Evolutionary conservation across 2,888 invertebrate species (phyloP), one percentile per base, ranked within the genome.

Genomic region (Standfussiana lucernea): DNA sequence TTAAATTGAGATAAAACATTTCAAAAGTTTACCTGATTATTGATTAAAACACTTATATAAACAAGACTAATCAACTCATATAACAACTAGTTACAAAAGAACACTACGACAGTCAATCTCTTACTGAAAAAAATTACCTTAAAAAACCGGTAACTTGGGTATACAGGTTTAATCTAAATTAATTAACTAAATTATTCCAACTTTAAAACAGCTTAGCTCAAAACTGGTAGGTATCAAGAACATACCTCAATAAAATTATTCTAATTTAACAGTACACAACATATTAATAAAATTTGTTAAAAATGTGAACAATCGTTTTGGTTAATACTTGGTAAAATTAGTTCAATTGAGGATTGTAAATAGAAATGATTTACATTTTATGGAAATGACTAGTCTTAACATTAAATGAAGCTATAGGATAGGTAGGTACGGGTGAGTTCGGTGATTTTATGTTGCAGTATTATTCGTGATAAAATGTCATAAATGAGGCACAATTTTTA

Each of bases 201-300:
- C 79, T 85, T 88, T 90, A 91, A 89, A 91, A 91, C 86, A 84
- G 87, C 91, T 93, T 91, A 91, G 85, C 88, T 92, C 90, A 89
- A 90, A 92, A 91, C 83, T 91, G 86, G 77, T 88, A 89, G 93
- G 94, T 92, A 93, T 92, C 90, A 93, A 91, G 91, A 94, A 94
- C 93, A 94, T 93, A 93, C 93, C 92, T 78, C 88, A 92, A 92
- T 94, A 93, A 94, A 95, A 94, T 92, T 93, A 95, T 93, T 92
- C 91, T 93, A 94, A 92, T 86, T 77, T 88, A 90, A 92, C 90
- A 93, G 90, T 93, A 93, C 93, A 95, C 95, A 96, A 96, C 95
- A 90, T 93, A 94, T 93, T 93, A 92, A 96, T 96, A 96, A 95
- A 96, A 96, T 96, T 96, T 95, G 92, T 95, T 95, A 95, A 95